Percentiles rank a stretch among this genome's conserved stretches.
phyloP scores from a whole-genome alignment of 2,113 vertebrate species.

The Pomatorhinus ruficollis region DNA sequence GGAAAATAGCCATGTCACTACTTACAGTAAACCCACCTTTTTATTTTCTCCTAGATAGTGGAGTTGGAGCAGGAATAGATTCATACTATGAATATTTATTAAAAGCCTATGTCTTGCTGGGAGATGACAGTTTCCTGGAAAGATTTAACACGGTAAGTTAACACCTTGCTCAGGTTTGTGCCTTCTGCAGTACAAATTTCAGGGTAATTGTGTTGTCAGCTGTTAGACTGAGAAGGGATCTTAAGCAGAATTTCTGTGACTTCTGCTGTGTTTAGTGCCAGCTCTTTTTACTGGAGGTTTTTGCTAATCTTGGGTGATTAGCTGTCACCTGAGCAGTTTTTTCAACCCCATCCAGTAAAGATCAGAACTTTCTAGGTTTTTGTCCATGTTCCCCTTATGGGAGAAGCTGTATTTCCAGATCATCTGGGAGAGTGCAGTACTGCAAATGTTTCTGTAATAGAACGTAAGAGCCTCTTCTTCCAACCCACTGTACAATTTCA shows the following conservation, averaged over 20 bases:
- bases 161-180: slow-evolving; percentile 6
- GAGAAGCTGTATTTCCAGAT: neutral
- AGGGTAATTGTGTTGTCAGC: neutral
- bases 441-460: neutral
- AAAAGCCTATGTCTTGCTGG: slow-evolving; percentile 96
- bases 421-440: neutral
- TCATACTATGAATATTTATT: slow-evolving; percentile 98
- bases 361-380: neutral
- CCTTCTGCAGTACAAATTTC: neutral
- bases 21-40: neutral
- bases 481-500: neutral
- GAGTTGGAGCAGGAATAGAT: slow-evolving; percentile 97
- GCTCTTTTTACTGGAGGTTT: neutral
- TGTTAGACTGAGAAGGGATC: neutral
- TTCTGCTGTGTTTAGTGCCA: neutral
- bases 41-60: slow-evolving; percentile 83
- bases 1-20: neutral
- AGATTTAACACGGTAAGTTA: slow-evolving; percentile 96
- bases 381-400: neutral
- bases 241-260: neutral
- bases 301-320: neutral
- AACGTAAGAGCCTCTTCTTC: neutral
- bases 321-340: neutral
- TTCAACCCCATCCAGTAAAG: neutral
- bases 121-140: slow-evolving; percentile 94